phyloP scores from a whole-genome alignment of 2,888 invertebrate species.

The Chrysotoxum bicinctum region DNA sequence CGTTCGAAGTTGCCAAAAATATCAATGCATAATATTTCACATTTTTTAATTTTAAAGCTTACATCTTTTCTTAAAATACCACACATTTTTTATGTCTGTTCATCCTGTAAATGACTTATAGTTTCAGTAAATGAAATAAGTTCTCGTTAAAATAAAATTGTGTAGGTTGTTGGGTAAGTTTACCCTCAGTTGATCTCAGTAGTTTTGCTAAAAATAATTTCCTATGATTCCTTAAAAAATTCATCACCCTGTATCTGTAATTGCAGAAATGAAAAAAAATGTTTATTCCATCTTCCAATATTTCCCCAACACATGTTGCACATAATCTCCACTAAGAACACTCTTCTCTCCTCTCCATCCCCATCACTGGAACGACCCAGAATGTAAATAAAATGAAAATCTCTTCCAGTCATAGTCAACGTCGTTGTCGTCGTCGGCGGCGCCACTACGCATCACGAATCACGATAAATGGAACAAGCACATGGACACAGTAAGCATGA shows the following conservation, averaged over 20 bases:
- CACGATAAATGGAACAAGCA: slow-evolving; percentile 37
- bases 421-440: slow-evolving; percentile 29
- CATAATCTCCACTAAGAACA: background rate
- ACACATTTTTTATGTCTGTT: too few species aligned
- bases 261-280: background rate
- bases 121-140: too few species aligned
- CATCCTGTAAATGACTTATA: too few species aligned
- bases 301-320: slow-evolving; percentile 62
- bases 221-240: slow-evolving; percentile 1
- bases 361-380: slow-evolving; percentile 34
- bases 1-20: too few species aligned
- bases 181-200: too few species aligned
- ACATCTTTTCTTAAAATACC: too few species aligned
- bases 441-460: slow-evolving; percentile 55
- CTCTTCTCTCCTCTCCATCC: background rate
- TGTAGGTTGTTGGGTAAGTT: too few species aligned
- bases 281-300: slow-evolving; percentile 34
- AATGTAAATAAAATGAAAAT: slow-evolving; percentile 47
- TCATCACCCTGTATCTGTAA: slow-evolving; percentile 55
- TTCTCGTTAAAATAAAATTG: too few species aligned
- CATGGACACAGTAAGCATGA: slow-evolving; percentile 56
- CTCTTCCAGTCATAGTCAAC: slow-evolving; percentile 53
- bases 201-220: background rate
- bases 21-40: too few species aligned
- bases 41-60: too few species aligned